Base-by-base conservation (phyloP, 2,888 invertebrate species). In the Labia minor region DNA sequence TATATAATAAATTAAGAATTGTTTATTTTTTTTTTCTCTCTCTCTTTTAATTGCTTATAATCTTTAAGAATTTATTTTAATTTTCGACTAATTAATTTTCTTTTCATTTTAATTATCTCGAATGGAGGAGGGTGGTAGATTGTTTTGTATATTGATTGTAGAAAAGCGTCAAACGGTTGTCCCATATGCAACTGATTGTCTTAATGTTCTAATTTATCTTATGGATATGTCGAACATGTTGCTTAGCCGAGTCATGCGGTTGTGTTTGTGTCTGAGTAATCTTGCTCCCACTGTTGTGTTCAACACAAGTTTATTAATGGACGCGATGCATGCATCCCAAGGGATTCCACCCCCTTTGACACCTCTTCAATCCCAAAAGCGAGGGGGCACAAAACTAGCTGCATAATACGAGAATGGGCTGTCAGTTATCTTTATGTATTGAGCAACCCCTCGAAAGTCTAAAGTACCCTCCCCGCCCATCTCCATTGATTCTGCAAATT, bases 231-330 rank as follows among this genome's bases (percentile, higher is more conserved):
- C 49, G 49, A 49, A 49, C 49, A 49, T 49, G 49, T 49, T 49
- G 49, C 49, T 49, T 49, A 49, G 14, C n/a, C 49, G 14, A 49
- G 49, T 49, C n/a, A 49, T 49, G 49, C 49, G 49, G 49, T 49
- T 49, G 49, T 49, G 49, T 49, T 49, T 49, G 49, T 49, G 49
- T 49, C 49, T 49, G 49, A 49, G 49, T 49, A 49, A 49, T 49
- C 49, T 49, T 49, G 16, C 49, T 49, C 49, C 49, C 3, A 49
- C 49, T 49, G 49, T 49, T 49, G 49, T 49, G 49, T 49, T 49
- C 2, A 49, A 49, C 49, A 49, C 49, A 49, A 49, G 49, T 49
- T 49, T 49, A 49, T 49, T 49, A 49, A 49, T 49, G 49, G 49
- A 49, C 49, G 49, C 49, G 49, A 49, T 49, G 49, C 49, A 49